These are phyloP conservation scores for Rhyacichthys aspro DNA, from an alignment of 2,797 vertebrate species.

Conservation along the genomic window DNA sequence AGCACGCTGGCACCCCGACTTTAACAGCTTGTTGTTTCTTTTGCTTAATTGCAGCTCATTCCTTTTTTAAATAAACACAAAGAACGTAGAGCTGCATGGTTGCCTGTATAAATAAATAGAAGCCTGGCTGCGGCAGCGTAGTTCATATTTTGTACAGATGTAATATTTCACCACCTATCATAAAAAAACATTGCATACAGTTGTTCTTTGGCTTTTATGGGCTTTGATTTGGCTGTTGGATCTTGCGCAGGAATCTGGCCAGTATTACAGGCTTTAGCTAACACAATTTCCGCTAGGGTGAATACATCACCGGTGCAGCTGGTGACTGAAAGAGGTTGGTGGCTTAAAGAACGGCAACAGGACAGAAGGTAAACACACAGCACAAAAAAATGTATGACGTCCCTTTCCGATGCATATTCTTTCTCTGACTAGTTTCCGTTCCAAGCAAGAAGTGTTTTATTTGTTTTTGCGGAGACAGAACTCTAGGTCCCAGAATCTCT, in stretches of 20 bases:
- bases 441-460: conserved; percentile 41
- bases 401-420: conserved; percentile 4
- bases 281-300: conserved; percentile 53
- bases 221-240: conserved; percentile 66
- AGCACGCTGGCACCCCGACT: conserved; percentile 49
- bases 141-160: conserved; percentile 56
- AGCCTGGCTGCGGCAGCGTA: conserved; percentile 36
- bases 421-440: background rate
- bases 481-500: conserved; percentile 61
- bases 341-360: conserved; percentile 62
- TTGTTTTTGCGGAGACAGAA: conserved; percentile 64
- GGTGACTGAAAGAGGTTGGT: conserved; percentile 63
- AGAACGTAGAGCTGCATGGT: conserved; percentile 51
- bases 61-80: conserved; percentile 55
- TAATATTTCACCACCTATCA: conserved; percentile 65
- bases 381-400: conserved; percentile 27
- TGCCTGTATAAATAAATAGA: conserved; percentile 65
- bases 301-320: conserved; percentile 62
- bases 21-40: conserved; percentile 72
- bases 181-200: conserved; percentile 49
- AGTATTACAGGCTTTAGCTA: conserved; percentile 65
- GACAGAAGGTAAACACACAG: conserved; percentile 40
- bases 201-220: conserved; percentile 61
- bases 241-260: conserved; percentile 63
- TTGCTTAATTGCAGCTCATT: conserved; percentile 68